These are phyloP conservation scores for Platycheirus albimanus DNA, from an alignment of 2,888 invertebrate genomes.

Conservation along the genomic window DNA sequence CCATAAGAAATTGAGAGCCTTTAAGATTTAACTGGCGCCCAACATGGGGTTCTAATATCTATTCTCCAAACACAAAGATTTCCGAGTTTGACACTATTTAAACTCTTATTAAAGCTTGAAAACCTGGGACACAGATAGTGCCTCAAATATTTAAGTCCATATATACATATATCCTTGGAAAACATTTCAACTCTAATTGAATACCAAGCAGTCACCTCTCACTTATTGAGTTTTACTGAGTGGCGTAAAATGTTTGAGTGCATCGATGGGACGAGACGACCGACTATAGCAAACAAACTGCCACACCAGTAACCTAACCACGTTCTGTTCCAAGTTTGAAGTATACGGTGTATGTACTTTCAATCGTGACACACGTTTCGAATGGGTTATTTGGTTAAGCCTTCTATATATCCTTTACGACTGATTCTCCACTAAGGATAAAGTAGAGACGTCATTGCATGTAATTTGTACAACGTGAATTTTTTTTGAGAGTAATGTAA, in stretches of 20 bases:
- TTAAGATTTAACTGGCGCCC: no score
- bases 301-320: not conserved
- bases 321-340: not conserved
- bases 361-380: slow-evolving; percentile 17
- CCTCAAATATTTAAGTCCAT: no score
- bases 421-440: not conserved
- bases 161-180: slow-evolving; percentile 32
- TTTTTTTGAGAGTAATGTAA: no score
- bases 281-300: not conserved
- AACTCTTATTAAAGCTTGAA: no score
- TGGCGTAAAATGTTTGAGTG: slow-evolving; percentile 14
- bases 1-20: no score
- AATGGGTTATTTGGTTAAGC: slow-evolving; percentile 22
- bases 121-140: no score
- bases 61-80: no score
- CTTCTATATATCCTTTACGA: not conserved
- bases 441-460: no score
- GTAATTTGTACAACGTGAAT: no score
- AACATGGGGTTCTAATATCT: no score
- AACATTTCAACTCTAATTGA: slow-evolving; percentile 50
- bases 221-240: not conserved
- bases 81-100: no score
- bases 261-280: not conserved
- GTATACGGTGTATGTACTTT: not conserved
- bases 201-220: slow-evolving; percentile 13